A percentile compares a stretch with the other conserved stretches of the same genome.
phyloP scores from a whole-genome alignment of 1,140 invertebrate species.

The Fopius arisanus region DNA sequence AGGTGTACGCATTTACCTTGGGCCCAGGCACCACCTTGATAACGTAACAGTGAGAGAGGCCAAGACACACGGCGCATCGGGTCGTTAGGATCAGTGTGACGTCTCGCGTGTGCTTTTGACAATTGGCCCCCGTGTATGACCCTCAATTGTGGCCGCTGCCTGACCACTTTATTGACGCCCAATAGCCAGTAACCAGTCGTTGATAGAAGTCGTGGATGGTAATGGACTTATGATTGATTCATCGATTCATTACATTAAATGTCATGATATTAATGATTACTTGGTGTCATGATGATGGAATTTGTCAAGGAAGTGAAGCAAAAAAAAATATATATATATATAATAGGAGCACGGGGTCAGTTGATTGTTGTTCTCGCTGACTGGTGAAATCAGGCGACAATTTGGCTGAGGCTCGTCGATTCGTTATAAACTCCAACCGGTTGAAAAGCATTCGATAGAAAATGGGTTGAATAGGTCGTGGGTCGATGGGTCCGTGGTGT shows the following conservation, averaged over 20 bases:
- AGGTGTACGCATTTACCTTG: constrained; percentile 66
- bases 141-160: constrained; percentile 54
- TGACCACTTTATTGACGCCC: constrained; percentile 52
- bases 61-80: constrained; percentile 61
- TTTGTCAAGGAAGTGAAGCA: not conserved
- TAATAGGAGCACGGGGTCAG: not conserved
- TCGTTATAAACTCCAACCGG: not conserved
- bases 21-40: constrained; percentile 66
- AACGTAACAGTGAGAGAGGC: constrained; percentile 64
- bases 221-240: not conserved
- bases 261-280: not conserved
- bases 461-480: constrained; percentile 16
- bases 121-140: constrained; percentile 51
- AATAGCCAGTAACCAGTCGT: constrained; percentile 54
- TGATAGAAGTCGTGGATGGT: constrained; percentile 36
- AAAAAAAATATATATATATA: not conserved
- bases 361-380: too few relatives aligned
- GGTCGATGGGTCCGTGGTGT: constrained; percentile 8
- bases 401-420: not conserved
- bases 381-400: not conserved
- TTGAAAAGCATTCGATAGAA: not conserved
- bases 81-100: constrained; percentile 59
- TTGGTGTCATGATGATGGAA: not conserved
- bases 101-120: constrained; percentile 59
- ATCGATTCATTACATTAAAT: not conserved